These are phyloP conservation scores for Argentina silus DNA, from an alignment of 2,797 vertebrate species.

Conservation along the genomic window DNA sequence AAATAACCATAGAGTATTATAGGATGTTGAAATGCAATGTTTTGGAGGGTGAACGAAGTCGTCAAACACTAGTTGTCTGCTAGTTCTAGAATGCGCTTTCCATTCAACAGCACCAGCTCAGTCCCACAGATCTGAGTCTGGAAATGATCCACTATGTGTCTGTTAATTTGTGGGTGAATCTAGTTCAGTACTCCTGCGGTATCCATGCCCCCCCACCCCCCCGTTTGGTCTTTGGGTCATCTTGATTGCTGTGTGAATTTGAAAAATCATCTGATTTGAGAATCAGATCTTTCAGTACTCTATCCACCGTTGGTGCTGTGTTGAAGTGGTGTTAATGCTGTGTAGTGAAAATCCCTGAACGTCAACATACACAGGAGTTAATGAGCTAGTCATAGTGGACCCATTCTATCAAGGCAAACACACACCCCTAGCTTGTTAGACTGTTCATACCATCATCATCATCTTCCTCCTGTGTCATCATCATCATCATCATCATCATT, in stretches of 20 bases:
- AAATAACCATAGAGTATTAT: background rate
- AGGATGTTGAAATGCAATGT: background rate
- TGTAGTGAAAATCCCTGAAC: slow-evolving; percentile 4
- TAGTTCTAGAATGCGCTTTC: too few relatives aligned
- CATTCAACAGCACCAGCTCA: too few relatives aligned
- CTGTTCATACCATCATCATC: background rate
- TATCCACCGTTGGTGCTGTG: background rate
- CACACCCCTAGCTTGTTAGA: too few relatives aligned
- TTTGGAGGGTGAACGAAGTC: too few relatives aligned
- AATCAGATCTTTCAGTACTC: background rate
- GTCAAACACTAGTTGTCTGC: too few relatives aligned
- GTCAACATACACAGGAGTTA: background rate
- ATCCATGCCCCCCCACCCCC: too few relatives aligned
- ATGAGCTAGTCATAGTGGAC: background rate
- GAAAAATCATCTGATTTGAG: background rate
- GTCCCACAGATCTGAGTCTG: too few relatives aligned
- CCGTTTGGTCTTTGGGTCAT: background rate
- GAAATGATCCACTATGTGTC: too few relatives aligned
- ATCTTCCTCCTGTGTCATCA: background rate
- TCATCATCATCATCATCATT: too few relatives aligned
- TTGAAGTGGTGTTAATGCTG: background rate
- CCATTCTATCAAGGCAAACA: background rate
- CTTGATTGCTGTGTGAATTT: background rate
- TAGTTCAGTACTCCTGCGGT: too few relatives aligned
- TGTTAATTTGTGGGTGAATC: too few relatives aligned